Conservation (phyloP, 2,113 vertebrate species). For the Chaenocephalus aceratus region DNA sequence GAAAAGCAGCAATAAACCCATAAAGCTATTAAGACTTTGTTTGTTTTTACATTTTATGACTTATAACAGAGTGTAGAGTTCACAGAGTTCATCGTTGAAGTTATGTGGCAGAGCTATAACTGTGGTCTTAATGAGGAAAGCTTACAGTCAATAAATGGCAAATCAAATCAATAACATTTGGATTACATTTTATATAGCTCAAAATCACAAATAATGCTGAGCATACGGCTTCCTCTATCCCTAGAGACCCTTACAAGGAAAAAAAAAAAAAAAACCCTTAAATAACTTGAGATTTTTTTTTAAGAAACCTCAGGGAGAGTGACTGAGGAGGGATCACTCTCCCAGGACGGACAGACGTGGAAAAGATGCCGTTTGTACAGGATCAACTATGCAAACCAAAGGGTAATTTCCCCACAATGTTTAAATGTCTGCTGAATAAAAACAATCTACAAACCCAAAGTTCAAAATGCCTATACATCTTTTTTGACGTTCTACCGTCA, state of each 20-base stretch:
- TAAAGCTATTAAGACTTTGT: neutral
- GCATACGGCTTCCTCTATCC: too few species aligned
- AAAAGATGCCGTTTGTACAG: too few species aligned
- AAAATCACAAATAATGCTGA: too few species aligned
- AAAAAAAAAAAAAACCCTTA: too few species aligned
- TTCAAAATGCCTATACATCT: constrained; percentile 9
- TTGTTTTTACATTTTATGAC: neutral
- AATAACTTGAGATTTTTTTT: too few species aligned
- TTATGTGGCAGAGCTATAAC: neutral
- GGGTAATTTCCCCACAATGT: constrained; percentile 19
- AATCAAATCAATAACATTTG: too few species aligned
- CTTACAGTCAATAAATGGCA: neutral
- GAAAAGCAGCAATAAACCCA: neutral
- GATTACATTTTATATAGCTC: too few species aligned
- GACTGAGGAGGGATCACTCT: too few species aligned
- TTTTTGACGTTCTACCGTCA: neutral
- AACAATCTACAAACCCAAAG: constrained; percentile 5
- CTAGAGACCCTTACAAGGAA: too few species aligned
- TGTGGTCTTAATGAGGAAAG: constrained; percentile 18
- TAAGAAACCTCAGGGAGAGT: too few species aligned
- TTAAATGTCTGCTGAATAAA: constrained; percentile 26
- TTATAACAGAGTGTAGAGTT: neutral
- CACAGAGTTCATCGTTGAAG: neutral
- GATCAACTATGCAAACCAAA: constrained; percentile 12
- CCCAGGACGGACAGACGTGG: too few species aligned